phyloP scores from a whole-genome alignment of 2,888 invertebrate genomes.

The Machimus atricapillus region DNA sequence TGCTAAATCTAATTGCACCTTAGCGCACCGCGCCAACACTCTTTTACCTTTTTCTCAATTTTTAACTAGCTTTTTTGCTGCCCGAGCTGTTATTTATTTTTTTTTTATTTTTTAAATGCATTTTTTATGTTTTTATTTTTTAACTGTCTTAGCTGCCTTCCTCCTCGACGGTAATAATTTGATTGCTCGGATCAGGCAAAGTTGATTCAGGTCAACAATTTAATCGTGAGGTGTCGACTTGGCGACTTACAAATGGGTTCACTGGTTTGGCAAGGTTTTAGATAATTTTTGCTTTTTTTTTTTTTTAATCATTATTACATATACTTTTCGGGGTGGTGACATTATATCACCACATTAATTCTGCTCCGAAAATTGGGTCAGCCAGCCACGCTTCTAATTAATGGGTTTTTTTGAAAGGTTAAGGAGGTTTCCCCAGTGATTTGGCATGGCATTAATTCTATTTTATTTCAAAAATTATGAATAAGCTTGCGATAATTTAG shows the following conservation, averaged over 20 bases:
- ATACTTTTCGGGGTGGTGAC: neutral
- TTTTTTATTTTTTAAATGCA: neutral
- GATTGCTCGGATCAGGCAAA: conserved; percentile 39
- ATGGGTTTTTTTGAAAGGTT: neutral
- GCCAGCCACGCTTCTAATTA: neutral
- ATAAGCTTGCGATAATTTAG: neutral
- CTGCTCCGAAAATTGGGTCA: neutral
- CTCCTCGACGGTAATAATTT: conserved; percentile 11
- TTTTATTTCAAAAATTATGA: neutral
- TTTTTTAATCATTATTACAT: neutral
- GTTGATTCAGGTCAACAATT: conserved; percentile 42
- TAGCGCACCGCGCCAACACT: neutral
- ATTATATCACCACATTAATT: neutral
- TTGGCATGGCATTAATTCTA: neutral
- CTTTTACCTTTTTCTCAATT: neutral
- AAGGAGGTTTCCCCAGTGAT: neutral
- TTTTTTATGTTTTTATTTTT: neutral
- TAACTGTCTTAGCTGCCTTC: neutral
- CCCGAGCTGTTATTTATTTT: neutral
- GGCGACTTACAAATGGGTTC: conserved; percentile 34
- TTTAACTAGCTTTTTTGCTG: neutral
- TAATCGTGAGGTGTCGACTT: conserved; percentile 38
- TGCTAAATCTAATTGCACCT: conserved; percentile 42
- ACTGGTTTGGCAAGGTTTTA: conserved; percentile 1
- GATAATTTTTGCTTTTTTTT: neutral